Base-by-base conservation (phyloP, 2,888 invertebrate species). In the Meiosimyza decipiens region DNA sequence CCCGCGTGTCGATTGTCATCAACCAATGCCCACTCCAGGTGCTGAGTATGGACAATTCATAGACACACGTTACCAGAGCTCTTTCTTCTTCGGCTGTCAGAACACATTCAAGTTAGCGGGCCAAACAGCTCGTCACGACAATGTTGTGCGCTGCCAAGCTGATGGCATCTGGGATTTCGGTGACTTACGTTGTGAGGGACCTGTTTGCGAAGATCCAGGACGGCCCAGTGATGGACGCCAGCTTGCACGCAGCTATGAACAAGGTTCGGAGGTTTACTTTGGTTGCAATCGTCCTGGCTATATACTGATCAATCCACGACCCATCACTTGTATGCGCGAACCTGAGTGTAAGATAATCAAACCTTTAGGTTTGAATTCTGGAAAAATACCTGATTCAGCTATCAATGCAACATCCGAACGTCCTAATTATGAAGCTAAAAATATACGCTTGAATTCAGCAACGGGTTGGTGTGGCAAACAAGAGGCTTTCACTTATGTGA, bases 91-190 rank as follows among this genome's bases (percentile, higher is more conserved):
- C 84, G 96, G 97, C 51, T 98, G 98, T 82, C 96, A 96, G 88
- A 96, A 97, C 77, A 98, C 98, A 0, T 98, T 98, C 84, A 96
- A 96, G 83, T 89, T 97, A 16, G 96, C 95, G 22, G 97, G 97
- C 3, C 96, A 97, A 88, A 96, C 97, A 1, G 94, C 93, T 77
- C 93, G 94, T 80, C 94, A 96, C 79, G 97, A 98, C 82, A 96
- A 96, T 83, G 94, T 95, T 13, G 98, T 99, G 0, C 90, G 94
- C 75, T 98, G 98, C 86, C 94, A 94, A 88, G 93, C 93, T 1
- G 96, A 96, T 82, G 96, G 96, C 3, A 93, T 95, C 75, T 99
- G 99, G 99, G 98, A 98, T 88, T 97, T 98, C 85, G 98, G 98
- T 47, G 96, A 97, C 84, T 89, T 99, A 66, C 82, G 87, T 70